Evolutionary conservation across 2,888 invertebrate genomes (phyloP), one percentile per base, ranked within the genome.

Genomic region (Lepidonotus clava): DNA sequence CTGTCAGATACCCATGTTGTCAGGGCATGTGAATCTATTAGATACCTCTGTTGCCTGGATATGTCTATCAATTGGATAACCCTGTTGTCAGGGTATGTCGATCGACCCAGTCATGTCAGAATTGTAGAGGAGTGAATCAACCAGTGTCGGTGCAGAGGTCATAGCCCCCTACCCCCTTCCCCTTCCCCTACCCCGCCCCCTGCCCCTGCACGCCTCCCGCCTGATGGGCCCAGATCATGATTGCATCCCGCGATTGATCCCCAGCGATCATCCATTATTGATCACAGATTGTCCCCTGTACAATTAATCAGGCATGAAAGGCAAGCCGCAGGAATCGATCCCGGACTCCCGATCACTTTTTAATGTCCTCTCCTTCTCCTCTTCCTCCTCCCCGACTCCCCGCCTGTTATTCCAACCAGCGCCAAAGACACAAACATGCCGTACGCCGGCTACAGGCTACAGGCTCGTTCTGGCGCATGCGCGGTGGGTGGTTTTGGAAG

Each of bases 281-380:
- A 80, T 80, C 80, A 80, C 80, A 80, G 80, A 80, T 80, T 80
- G 80, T 80, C 80, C 41, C 28, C 80, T 80, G 46, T 80, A 80
- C 80, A 80, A 80, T 80, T 80, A 80, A 80, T 80, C 80, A 80
- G 80, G 28, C 80, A 80, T 80, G 80, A 80, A 80, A 46, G 41
- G 80, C 80, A 41, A 46, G 46, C 80, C 80, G 28, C 80, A 80
- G 46, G 80, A 41, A 80, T 80, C 80, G 80, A 80, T 80, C 46
- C 46, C 51, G 36, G n/a, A 32, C 21, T 24, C 46, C 80, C 4
- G 41, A 80, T 80, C 80, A 80, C 80, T 80, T 80, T 80, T 80
- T 80, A 80, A 80, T 80, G 80, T 80, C 80, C 80, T 80, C 51
- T n/a, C 51, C 34, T 0, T n/a, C 51, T 41, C 80, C n/a, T n/a